Evolutionary conservation across 2,888 invertebrate species (phyloP), one percentile per base, ranked within the genome.

Genomic region (Cancer borealis): DNA sequence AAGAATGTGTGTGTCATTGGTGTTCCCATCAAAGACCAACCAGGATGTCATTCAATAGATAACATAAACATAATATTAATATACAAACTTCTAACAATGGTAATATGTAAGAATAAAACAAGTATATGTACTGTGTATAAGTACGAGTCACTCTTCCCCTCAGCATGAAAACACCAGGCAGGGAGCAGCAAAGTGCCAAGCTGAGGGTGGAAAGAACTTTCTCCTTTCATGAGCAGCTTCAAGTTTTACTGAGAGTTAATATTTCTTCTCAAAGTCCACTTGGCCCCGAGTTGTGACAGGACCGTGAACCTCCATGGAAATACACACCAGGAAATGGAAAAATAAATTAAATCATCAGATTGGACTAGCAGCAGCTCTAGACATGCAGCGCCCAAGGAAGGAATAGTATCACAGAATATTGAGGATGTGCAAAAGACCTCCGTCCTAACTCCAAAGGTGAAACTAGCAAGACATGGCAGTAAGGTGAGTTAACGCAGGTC

Each of bases 381-480:
- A 21, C 88, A 46, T 88, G 46, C 49, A 47, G 49, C 12, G 49
- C 87, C 49, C 66, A 73, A 90, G 93, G 90, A 93, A 93, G 90
- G 90, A 93, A 89, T 73, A 93, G 93, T 93, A 93, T 93, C 93
- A 93, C 93, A 93, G 93, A 93, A 89, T 93, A 90, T 90, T 88
- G 90, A 93, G 89, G 90, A 93, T 73, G 89, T 93, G 89, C 49
- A 92, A 10, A 92, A 93, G 79, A 93, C 47, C 73, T 88, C 73
- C 73, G 47, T 30, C 89, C 73, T 89, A 66, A 6, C 26, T 47
- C 47, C 73, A 79, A 30, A n/a, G 47, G 60, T 66, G 30, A 30
- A 88, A 46, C 79, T 79, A 88, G 87, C 87, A 88, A 66, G 79
- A 87, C 47, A 87, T 30, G 54, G 17, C 10, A 93, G 79, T 79